Base-by-base conservation (phyloP, 2,797 vertebrate species). In the Paramormyrops hopkinsi region DNA sequence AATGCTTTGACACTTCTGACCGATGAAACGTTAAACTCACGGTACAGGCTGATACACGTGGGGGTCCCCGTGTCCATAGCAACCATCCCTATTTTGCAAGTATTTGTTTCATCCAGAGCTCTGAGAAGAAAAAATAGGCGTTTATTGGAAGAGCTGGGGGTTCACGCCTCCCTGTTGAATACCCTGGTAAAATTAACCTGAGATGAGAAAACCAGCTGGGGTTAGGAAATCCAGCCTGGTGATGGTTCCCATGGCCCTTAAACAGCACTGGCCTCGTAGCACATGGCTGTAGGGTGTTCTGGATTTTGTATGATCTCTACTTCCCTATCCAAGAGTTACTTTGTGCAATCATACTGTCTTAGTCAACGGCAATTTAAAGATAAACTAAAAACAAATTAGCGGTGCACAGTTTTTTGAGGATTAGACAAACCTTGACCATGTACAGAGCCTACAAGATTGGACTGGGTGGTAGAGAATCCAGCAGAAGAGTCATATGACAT, bases 191-290 rank as follows among this genome's bases (percentile, higher is more conserved):
- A 46, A 82, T 82, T 82, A 41, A 12, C 76, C 19, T 46, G 17
- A 44, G 76, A 82, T 82, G 76, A 46, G 76, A 82, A 82, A 82
- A 82, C 76, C 76, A 82, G 76, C 76, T 82, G 76, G 76, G 37
- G 37, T 82, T 82, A 82, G 41, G 41, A n/a, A 41, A 82, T 46
- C 76, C 76, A 82, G 76, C 37, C 76, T 82, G 41, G 37, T 41
- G 6, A 82, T 46, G 76, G 9, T 82, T 41, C 33, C 37, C 37
- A 82, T 41, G 19, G 76, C 17, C 29, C 5, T 82, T n/a, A 82
- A 46, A 82, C 76, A 82, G 37, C 33, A 82, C 33, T 46, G 37
- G 7, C 73, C 17, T 79, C 0, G 2, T 44, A 44, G 44, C 73
- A 41, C 73, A 44, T 2, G 17, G 17, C 37, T 76, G 33, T 41